phyloP scores from a whole-genome alignment of 2,888 invertebrate genomes.

The Heliconius ethilla region DNA sequence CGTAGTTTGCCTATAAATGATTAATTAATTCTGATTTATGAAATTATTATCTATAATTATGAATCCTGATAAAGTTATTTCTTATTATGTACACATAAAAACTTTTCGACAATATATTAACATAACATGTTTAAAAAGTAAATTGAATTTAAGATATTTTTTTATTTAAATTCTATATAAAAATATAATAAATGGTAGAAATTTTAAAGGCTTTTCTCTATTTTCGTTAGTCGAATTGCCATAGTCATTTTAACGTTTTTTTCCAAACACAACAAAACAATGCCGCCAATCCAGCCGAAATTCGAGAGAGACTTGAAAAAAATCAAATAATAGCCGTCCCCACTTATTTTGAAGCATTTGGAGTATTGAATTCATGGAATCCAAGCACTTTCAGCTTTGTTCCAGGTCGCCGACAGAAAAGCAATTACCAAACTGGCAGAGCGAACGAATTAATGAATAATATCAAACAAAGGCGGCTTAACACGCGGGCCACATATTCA shows the following conservation, averaged over 20 bases:
- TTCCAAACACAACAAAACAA: background rate
- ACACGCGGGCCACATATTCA: constrained; percentile 63
- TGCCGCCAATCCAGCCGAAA: background rate
- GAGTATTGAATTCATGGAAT: constrained; percentile 17
- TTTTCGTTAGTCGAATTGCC: background rate
- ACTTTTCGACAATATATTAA: too few species aligned
- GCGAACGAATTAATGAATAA: constrained; percentile 52
- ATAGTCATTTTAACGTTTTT: background rate
- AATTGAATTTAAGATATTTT: too few species aligned
- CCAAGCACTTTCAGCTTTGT: constrained; percentile 21
- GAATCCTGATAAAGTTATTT: too few species aligned
- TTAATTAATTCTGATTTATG: constrained; percentile 14
- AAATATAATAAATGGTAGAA: too few species aligned
- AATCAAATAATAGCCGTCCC: background rate
- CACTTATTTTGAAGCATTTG: constrained; percentile 12
- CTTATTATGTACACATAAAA: too few species aligned
- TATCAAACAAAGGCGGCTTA: constrained; percentile 57
- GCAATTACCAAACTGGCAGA: constrained; percentile 41
- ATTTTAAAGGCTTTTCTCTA: too few species aligned
- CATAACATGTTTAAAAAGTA: too few species aligned
- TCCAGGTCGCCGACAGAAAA: constrained; percentile 37
- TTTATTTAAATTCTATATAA: too few species aligned
- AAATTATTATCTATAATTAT: background rate
- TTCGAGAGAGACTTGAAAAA: constrained; percentile 14
- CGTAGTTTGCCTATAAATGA: background rate